These are phyloP conservation scores for Isaurus tuberculatus DNA, from an alignment of 92 coral and sea anemone genomes.

Conservation along the genomic window DNA sequence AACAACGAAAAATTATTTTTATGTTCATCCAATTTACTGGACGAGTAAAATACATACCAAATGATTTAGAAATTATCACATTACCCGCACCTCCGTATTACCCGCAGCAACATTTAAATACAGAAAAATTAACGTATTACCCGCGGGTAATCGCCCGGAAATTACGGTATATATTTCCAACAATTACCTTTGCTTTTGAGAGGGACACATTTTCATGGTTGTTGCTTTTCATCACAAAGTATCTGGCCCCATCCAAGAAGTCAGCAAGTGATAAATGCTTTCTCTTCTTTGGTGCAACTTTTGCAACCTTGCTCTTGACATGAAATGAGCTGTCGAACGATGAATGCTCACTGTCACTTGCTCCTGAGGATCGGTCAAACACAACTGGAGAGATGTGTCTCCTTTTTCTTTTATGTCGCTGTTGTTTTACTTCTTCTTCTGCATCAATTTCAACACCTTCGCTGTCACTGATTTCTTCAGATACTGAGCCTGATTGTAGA, in stretches of 20 bases:
- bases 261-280: conserved; percentile 74
- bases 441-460: conserved; percentile 56
- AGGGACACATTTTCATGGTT: conserved; percentile 92
- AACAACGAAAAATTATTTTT: too few species aligned
- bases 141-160: too few species aligned
- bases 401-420: conserved; percentile 66
- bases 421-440: conserved; percentile 57
- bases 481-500: conserved; percentile 30
- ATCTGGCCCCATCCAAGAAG: conserved; percentile 87
- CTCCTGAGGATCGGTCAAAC: conserved; percentile 67
- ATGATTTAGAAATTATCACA: too few species aligned
- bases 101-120: too few species aligned
- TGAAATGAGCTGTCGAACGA: conserved; percentile 74
- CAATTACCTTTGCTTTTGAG: conserved; percentile 92
- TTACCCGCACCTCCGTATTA: too few species aligned
- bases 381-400: conserved; percentile 77
- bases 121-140: too few species aligned
- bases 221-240: conserved; percentile 98
- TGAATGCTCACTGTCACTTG: conserved; percentile 77
- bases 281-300: conserved; percentile 64
- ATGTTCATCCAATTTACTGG: too few species aligned
- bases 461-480: conserved; percentile 60
- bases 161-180: neutral
- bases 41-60: too few species aligned
- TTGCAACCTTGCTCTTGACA: conserved; percentile 92